Evolutionary conservation across 2,888 invertebrate species (phyloP).

Genomic region (Mechanitis messenoides): DNA sequence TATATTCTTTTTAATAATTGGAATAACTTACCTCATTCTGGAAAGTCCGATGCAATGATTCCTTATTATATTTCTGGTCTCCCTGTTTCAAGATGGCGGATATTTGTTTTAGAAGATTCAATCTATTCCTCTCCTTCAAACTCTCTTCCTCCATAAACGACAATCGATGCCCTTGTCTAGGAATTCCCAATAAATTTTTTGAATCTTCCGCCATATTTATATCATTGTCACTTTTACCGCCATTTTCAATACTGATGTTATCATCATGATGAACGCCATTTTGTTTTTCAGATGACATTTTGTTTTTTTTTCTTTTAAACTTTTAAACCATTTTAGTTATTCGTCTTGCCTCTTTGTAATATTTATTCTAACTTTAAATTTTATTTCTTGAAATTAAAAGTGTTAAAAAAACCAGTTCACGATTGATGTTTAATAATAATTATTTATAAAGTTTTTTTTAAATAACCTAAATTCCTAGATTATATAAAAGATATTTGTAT

Average conservation of each 20-base stretch:
- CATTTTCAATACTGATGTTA: constrained; percentile 25
- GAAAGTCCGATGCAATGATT: constrained; percentile 79
- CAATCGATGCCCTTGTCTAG: constrained; percentile 60
- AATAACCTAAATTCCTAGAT: no score
- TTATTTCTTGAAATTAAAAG: background rate
- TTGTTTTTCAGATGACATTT: constrained; percentile 25
- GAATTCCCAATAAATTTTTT: constrained; percentile 36
- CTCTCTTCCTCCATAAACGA: constrained; percentile 84
- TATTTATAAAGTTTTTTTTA: no score
- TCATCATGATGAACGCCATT: constrained; percentile 15
- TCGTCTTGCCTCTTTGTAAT: background rate
- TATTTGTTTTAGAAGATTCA: constrained; percentile 79
- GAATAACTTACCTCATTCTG: constrained; percentile 79
- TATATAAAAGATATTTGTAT: no score
- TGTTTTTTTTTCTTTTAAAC: constrained; percentile 9
- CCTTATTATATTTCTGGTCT: constrained; percentile 78
- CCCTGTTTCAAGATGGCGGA: constrained; percentile 80
- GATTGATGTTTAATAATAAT: no score
- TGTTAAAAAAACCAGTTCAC: background rate
- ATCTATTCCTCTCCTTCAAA: constrained; percentile 77
- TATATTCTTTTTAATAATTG: no score
- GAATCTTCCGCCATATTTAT: constrained; percentile 26
- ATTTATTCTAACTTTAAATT: background rate
- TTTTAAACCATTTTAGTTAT: constrained; percentile 11
- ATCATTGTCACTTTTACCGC: constrained; percentile 26